Base-by-base conservation (phyloP, 2,113 vertebrate species). In the Labrus mixtus region DNA sequence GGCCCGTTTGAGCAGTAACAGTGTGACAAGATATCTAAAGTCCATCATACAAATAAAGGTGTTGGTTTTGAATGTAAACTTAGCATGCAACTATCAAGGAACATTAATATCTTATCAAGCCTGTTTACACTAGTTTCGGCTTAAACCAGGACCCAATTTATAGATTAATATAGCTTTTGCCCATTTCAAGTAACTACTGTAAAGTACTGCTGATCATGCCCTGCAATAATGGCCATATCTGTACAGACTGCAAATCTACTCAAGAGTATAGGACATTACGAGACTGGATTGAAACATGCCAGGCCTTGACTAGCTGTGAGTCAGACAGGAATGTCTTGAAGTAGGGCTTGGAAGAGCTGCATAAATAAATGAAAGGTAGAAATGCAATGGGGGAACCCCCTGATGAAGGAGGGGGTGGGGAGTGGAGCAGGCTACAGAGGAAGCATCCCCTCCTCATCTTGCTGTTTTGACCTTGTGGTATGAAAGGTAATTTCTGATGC, bases 341-440 rank as follows among this genome's bases (percentile, higher is more conserved):
- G 50, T 76, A 54, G 20, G 37, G 39, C 46, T 60, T n/a, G 17
- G 7, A 36, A 57, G 46, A 72, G 71, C 41, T 64, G 64, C 48
- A 91, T 91, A 23, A 90, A 93, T 91, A 90, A 93, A 87, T 87
- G 84, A 82, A 89, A 88, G 73, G 72, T 83, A 46, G 45, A 36
- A 72, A 41, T 64, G 72, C 55, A 79, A n/a, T 54, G 75, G 59
- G 89, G 85, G 76, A 76, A 54, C 78, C 73, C 73, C 56, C 55
- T 20, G 43, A 39, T 23, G 7, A 20, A 58, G 29, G 69, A 68
- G 76, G 48, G 71, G 84, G 77, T 60, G 61, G 79, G 79, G 73
- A 36, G 80, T 25, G 41, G 7, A 29, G 53, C 36, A 39, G 51
- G 20, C 71, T 10, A 13, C n/a, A 70, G 70, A 36, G 55, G 51